phyloP scores from a whole-genome alignment of 2,113 vertebrate genomes.

The Eulemur macaco region DNA sequence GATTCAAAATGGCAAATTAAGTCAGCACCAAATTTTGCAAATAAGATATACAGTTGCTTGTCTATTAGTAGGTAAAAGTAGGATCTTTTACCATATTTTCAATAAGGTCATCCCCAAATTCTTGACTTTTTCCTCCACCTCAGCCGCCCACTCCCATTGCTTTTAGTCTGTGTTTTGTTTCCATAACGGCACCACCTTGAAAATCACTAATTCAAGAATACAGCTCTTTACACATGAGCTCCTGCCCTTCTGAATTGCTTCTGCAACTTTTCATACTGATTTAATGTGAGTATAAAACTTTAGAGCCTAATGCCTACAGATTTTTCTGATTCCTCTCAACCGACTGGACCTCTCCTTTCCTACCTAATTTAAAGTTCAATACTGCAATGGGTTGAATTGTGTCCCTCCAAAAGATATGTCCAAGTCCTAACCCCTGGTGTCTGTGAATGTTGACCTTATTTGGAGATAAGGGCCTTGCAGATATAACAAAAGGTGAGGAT shows the following conservation, averaged over 20 bases:
- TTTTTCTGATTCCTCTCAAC: slow-evolving; percentile 10
- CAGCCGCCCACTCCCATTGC: too few species aligned
- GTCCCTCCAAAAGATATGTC: neutral
- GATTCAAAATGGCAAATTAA: neutral
- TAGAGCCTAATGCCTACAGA: neutral
- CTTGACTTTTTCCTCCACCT: neutral
- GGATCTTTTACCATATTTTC: neutral
- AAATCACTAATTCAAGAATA: neutral
- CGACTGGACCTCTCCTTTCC: neutral
- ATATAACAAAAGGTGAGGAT: neutral
- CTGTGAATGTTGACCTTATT: neutral
- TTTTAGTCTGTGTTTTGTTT: neutral
- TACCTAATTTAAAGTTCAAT: neutral
- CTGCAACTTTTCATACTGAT: neutral
- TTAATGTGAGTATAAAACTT: too few species aligned
- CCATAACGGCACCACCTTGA: neutral
- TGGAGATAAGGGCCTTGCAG: neutral
- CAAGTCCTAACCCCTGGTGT: neutral
- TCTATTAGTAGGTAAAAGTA: neutral
- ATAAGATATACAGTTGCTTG: neutral
- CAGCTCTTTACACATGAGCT: neutral
- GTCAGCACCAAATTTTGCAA: neutral
- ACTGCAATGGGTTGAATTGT: neutral
- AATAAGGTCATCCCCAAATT: neutral
- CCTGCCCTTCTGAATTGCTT: neutral